These are phyloP conservation scores for Trachymyrmex septentrionalis DNA, from an alignment of 1,140 invertebrate species.

Conservation along the genomic window DNA sequence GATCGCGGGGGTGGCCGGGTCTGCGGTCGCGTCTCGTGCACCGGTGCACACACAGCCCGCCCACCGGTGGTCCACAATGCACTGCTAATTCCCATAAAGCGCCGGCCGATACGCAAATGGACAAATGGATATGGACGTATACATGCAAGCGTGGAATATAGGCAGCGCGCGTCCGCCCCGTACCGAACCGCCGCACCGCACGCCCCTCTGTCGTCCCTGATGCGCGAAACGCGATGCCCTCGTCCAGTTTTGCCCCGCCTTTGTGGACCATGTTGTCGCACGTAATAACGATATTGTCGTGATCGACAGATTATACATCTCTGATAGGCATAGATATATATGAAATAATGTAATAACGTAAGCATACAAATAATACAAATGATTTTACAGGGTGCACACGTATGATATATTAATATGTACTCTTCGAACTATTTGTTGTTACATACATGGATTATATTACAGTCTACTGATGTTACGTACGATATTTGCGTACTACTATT, in stretches of 20 bases:
- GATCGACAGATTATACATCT: constrained; percentile 12
- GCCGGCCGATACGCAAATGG: constrained; percentile 84
- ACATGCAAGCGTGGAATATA: constrained; percentile 69
- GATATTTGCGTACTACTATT: background rate
- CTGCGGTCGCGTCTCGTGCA: constrained; percentile 79
- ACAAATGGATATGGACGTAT: constrained; percentile 81
- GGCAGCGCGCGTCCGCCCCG: constrained; percentile 49
- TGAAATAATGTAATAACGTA: background rate
- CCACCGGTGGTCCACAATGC: constrained; percentile 85
- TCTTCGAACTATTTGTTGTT: constrained; percentile 3
- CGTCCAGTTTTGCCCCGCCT: constrained; percentile 49
- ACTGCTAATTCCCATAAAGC: constrained; percentile 86
- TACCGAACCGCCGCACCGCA: constrained; percentile 66
- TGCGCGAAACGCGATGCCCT: constrained; percentile 30
- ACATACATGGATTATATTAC: background rate
- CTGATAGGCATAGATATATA: background rate
- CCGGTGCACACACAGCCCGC: constrained; percentile 82
- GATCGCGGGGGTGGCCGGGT: constrained; percentile 67
- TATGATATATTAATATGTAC: background rate
- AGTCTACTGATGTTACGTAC: background rate
- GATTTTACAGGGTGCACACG: background rate
- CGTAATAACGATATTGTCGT: constrained; percentile 80
- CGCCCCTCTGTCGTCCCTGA: constrained; percentile 39
- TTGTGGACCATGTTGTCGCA: constrained; percentile 72
- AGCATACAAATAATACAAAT: background rate